These are phyloP conservation scores for Nyctibius grandis DNA, from an alignment of 2,797 vertebrate genomes.

Conservation along the genomic window DNA sequence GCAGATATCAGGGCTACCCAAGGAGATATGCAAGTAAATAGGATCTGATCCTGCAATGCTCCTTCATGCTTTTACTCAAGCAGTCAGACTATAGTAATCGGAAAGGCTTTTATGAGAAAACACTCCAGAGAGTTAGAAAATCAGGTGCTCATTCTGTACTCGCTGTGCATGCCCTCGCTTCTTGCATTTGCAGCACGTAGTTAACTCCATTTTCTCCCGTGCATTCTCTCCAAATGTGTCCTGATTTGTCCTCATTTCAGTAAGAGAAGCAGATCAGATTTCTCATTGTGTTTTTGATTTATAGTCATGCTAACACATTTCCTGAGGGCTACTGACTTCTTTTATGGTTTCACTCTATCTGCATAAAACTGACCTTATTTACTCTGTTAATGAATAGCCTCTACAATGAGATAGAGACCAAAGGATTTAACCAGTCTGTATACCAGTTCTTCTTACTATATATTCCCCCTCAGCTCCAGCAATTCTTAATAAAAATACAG, in stretches of 20 bases:
- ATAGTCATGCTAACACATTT: not conserved
- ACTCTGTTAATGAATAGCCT: slow-evolving; percentile 32
- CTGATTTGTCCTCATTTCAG: not conserved
- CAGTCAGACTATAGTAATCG: not conserved
- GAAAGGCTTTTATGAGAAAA: not conserved
- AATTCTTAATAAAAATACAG: not conserved
- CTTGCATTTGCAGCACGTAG: not conserved
- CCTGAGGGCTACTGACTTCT: slow-evolving; percentile 7
- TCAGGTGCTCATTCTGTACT: not conserved
- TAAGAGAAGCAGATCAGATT: not conserved
- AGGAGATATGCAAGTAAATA: not conserved
- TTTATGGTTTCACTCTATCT: not conserved
- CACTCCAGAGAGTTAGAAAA: not conserved
- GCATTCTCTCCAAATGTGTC: not conserved
- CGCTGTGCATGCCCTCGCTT: not conserved
- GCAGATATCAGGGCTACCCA: not conserved
- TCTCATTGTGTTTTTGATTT: slow-evolving; percentile 1
- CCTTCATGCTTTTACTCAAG: not conserved
- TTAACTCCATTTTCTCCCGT: not conserved
- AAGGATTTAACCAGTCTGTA: not conserved
- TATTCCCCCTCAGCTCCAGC: not conserved
- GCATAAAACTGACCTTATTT: slow-evolving; percentile 31
- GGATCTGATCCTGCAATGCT: not conserved
- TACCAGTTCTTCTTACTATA: not conserved
- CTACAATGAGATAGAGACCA: not conserved